A percentile compares a stretch with the other conserved stretches of the same genome.
Conservation (phyloP, 2,113 vertebrate species). For the Melanotaenia duboulayi region DNA sequence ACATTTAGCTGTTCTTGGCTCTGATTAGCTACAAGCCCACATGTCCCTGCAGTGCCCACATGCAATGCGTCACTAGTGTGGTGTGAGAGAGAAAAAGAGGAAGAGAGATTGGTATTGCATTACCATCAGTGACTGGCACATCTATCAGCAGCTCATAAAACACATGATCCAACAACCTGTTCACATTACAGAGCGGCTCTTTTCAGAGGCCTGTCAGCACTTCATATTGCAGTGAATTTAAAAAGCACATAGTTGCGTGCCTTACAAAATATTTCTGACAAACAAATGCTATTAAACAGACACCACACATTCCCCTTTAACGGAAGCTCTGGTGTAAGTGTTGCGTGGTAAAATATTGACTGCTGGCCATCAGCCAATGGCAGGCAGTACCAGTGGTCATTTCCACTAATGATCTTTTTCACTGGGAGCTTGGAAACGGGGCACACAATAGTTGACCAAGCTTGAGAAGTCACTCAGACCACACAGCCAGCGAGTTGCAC, state of each 20-base stretch:
- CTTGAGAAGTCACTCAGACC: constrained; percentile 50
- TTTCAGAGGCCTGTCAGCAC: constrained; percentile 16
- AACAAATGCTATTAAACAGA: constrained; percentile 1
- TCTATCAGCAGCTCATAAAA: constrained; percentile 37
- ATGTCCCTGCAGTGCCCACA: constrained; percentile 54
- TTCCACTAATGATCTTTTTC: constrained; percentile 74
- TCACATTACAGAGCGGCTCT: constrained; percentile 19
- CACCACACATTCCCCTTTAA: constrained; percentile 12
- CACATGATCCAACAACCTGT: constrained; percentile 57
- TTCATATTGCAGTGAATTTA: constrained; percentile 1
- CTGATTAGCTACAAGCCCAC: constrained; percentile 55
- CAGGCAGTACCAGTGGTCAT: constrained; percentile 56
- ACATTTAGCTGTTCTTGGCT: constrained; percentile 60
- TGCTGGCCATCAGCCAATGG: constrained; percentile 45
- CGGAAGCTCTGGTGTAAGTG: constrained; percentile 47
- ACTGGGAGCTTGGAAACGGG: constrained; percentile 65
- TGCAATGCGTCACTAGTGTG: constrained; percentile 44
- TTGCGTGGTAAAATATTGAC: constrained; percentile 66
- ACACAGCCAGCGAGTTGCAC: constrained; percentile 45
- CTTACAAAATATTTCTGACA: constrained; percentile 2
- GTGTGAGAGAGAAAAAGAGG: constrained; percentile 46
- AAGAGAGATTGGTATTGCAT: constrained; percentile 25
- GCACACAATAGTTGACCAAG: constrained; percentile 46
- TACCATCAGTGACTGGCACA: constrained; percentile 42
- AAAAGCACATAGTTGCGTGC: constrained; percentile 2